Percentiles rank a stretch among this genome's conserved stretches.
Evolutionary conservation across 2,888 invertebrate species (phyloP).

Genomic region (Eupeodes luniger): DNA sequence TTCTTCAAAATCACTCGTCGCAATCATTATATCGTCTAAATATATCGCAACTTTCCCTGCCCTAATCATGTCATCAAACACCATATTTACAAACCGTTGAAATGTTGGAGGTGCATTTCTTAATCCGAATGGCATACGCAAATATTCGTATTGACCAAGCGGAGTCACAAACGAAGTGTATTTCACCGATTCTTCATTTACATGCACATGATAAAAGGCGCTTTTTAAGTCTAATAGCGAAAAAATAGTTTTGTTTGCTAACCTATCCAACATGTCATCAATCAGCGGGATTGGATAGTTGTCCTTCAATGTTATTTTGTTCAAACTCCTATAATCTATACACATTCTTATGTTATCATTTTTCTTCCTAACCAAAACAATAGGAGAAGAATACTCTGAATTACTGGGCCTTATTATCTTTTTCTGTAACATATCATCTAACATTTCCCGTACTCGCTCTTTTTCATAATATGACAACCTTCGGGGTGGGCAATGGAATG

Average conservation of each 20-base stretch:
- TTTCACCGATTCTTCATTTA: too few relatives aligned
- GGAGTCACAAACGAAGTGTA: too few relatives aligned
- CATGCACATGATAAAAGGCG: too few relatives aligned
- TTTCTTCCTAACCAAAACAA: slow-evolving; percentile 47
- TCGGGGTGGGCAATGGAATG: slow-evolving; percentile 27
- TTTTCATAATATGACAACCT: slow-evolving; percentile 20
- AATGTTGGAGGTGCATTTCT: too few relatives aligned
- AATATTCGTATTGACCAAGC: too few relatives aligned
- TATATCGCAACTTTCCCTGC: neutral
- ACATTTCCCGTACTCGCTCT: slow-evolving; percentile 4
- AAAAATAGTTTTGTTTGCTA: slow-evolving; percentile 49
- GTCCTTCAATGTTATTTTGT: slow-evolving; percentile 15
- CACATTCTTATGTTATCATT: slow-evolving; percentile 34
- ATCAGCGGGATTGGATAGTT: slow-evolving; percentile 64
- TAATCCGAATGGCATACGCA: too few relatives aligned
- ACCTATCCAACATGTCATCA: slow-evolving; percentile 54
- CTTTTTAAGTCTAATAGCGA: slow-evolving; percentile 20
- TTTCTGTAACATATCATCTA: slow-evolving; percentile 10
- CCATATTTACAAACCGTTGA: too few relatives aligned
- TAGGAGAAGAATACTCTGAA: slow-evolving; percentile 62
- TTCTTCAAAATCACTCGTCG: slow-evolving; percentile 55
- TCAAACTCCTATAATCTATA: slow-evolving; percentile 41
- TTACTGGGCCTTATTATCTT: slow-evolving; percentile 54
- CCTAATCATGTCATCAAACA: too few relatives aligned
- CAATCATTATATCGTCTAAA: slow-evolving; percentile 77